Evolutionary conservation across 2,113 vertebrate species (phyloP).

Genomic region (Shinisaurus crocodilurus): DNA sequence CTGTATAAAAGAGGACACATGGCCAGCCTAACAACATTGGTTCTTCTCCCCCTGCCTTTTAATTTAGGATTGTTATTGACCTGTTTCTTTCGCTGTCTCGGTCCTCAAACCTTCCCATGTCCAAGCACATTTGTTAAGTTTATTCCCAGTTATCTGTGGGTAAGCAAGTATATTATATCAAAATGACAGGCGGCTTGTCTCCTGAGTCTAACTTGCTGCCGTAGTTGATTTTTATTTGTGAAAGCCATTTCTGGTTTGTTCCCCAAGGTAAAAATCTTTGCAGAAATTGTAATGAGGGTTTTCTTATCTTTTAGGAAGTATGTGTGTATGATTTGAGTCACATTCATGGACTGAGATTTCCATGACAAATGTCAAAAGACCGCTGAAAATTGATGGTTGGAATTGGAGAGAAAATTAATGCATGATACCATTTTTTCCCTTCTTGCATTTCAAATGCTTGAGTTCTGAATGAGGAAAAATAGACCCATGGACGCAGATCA

Average conservation of each 20-base stretch:
- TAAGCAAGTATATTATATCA: conserved; percentile 6
- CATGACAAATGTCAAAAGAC: neutral
- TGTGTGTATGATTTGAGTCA: neutral
- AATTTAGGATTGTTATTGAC: neutral
- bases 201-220: neutral
- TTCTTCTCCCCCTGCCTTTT: neutral
- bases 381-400: neutral
- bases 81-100: conserved; percentile 47
- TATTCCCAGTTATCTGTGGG: conserved; percentile 20
- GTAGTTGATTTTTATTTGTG: conserved; percentile 35
- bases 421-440: neutral
- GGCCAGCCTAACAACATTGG: too few species aligned
- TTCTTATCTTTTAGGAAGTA: conserved; percentile 12
- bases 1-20: too few species aligned
- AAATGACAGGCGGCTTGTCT: conserved; percentile 17
- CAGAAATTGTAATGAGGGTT: conserved; percentile 23
- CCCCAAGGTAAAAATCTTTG: neutral
- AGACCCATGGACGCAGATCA: neutral
- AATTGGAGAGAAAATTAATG: neutral
- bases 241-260: conserved; percentile 30
- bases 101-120: conserved; percentile 3
- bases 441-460: neutral
- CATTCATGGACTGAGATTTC: conserved; percentile 9
- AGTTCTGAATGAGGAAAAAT: neutral
- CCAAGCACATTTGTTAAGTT: neutral